Evolutionary conservation across 1,140 invertebrate species (phyloP), one percentile per base, ranked within the genome.

Genomic region (Triops longicaudatus): DNA sequence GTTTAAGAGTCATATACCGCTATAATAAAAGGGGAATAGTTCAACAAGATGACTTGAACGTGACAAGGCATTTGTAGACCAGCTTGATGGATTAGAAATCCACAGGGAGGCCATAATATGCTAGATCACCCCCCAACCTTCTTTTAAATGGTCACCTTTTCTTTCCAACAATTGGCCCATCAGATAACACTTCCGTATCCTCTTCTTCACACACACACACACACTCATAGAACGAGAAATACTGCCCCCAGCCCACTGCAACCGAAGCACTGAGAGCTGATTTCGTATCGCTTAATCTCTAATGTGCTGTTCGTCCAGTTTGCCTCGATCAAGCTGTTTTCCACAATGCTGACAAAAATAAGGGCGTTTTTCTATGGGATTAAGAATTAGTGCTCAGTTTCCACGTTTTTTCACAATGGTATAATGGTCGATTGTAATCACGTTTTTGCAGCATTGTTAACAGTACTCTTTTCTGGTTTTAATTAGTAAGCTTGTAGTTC

Each of bases 81-180:
- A 63, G 50, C 50, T 63, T 63, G 50, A 63, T 63, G 50, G 50
- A 63, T 63, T 63, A 63, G 50, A 63, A 63, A 63, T 63, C 50
- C 50, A 63, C 50, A 37, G 50, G 50, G 50, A 63, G 50, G 50
- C 50, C 50, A 63, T 63, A 63, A 63, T 63, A 63, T 63, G 50
- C 50, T 22, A 63, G 50, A 14, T 63, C 50, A 22, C 50, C 50
- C 50, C 50, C 22, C 50, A 37, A 37, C 31, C 31, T 37, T 37
- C 31, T 37, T 37, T 37, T 63, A 63, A 63, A 63, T 63, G 50
- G 14, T 63, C 50, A n/a, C 31, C 50, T 63, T 63, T 63, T 63
- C 50, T 63, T 63, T 9, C 50, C 50, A 63, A 63, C 50, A 63
- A 63, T 63, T 63, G 50, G 50, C 50, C 31, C 50, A 63, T 63